phyloP scores from a whole-genome alignment of 2,797 vertebrate species.

The Cirrhinus mrigala region DNA sequence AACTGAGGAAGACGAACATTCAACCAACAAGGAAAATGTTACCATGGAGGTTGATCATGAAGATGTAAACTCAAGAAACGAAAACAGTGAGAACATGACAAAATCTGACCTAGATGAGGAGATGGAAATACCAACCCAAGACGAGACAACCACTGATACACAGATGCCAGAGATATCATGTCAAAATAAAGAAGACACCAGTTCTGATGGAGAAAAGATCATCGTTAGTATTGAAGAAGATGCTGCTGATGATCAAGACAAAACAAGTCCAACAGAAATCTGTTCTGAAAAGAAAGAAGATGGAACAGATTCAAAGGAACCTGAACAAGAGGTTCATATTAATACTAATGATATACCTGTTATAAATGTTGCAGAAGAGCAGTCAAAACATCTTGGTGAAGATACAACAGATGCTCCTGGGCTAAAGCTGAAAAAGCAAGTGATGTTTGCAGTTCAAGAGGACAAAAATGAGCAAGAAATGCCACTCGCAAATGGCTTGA shows the following conservation, averaged over 20 bases:
- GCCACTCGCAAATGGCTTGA: background rate
- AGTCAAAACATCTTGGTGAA: background rate
- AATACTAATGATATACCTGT: background rate
- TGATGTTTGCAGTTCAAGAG: constrained; percentile 20
- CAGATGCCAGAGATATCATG: constrained; percentile 5
- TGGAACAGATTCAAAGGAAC: background rate
- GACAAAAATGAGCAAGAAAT: constrained; percentile 24
- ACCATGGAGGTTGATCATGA: background rate
- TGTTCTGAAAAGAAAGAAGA: constrained; percentile 23
- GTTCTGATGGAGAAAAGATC: background rate
- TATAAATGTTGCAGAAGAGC: background rate
- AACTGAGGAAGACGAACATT: background rate
- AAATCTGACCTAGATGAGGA: background rate
- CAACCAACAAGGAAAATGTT: background rate
- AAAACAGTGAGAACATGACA: background rate
- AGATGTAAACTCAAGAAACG: constrained; percentile 13
- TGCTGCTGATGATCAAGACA: background rate
- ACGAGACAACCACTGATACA: constrained; percentile 6
- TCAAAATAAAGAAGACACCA: constrained; percentile 20
- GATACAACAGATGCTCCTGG: background rate
- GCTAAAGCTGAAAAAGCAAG: constrained; percentile 11
- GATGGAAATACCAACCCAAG: constrained; percentile 4
- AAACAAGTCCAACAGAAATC: background rate
- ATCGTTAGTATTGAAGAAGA: background rate
- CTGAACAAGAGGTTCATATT: background rate